phyloP scores from a whole-genome alignment of 2,888 invertebrate genomes.

The Papilio protenor region DNA sequence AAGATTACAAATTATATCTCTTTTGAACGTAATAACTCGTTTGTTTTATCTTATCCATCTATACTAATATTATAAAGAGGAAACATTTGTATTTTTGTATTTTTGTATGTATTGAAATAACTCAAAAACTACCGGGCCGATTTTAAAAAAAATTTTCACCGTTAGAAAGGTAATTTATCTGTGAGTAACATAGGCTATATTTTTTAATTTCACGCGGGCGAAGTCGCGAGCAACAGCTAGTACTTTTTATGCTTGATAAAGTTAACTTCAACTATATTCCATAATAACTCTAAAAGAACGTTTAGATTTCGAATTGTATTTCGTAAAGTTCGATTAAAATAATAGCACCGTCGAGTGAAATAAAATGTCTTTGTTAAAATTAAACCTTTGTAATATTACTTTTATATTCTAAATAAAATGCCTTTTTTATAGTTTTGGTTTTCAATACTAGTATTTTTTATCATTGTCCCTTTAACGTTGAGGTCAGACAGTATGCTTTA shows the following conservation, averaged over 20 bases:
- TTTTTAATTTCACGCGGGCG: too few relatives aligned
- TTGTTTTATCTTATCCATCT: slow-evolving; percentile 60
- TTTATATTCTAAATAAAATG: slow-evolving; percentile 21
- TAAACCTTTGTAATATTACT: slow-evolving; percentile 8
- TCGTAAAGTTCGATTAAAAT: slow-evolving; percentile 34
- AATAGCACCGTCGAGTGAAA: slow-evolving; percentile 34
- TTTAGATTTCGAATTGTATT: slow-evolving; percentile 32
- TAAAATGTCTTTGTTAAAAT: slow-evolving; percentile 26
- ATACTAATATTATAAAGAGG: too few relatives aligned
- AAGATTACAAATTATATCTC: slow-evolving; percentile 49
- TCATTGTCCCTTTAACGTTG: neutral
- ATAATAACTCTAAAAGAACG: slow-evolving; percentile 33
- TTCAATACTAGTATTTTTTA: slow-evolving; percentile 19
- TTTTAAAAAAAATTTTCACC: too few relatives aligned
- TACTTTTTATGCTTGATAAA: slow-evolving; percentile 59
- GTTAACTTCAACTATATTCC: slow-evolving; percentile 48
- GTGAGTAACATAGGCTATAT: too few relatives aligned
- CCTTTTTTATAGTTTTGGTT: slow-evolving; percentile 17
- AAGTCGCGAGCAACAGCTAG: too few relatives aligned
- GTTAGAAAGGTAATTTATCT: too few relatives aligned
- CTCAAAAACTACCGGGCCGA: too few relatives aligned
- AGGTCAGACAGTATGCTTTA: slow-evolving; percentile 20
- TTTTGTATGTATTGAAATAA: too few relatives aligned
- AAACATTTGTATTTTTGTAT: too few relatives aligned
- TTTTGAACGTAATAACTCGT: slow-evolving; percentile 57